Evolutionary conservation across 2,888 invertebrate genomes (phyloP).

Genomic region (Gisinianus flammeolus): DNA sequence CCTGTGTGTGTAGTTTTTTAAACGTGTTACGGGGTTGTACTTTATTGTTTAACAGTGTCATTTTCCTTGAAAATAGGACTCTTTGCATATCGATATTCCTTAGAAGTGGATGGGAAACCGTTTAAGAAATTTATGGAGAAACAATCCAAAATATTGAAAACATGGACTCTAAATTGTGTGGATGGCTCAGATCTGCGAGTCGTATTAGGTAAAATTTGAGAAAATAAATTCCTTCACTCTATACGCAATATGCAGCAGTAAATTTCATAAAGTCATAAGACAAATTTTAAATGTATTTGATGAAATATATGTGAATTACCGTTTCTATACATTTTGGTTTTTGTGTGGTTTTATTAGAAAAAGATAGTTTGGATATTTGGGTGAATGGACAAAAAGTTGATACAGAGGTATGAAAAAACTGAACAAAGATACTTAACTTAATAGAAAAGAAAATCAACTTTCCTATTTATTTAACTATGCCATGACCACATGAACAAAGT

Average conservation of each 20-base stretch:
- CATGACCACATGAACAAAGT: too few relatives aligned
- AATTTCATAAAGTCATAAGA: too few relatives aligned
- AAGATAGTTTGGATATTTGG: conserved; percentile 77
- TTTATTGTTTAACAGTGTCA: too few relatives aligned
- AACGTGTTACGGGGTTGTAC: too few relatives aligned
- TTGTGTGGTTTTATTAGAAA: conserved; percentile 65
- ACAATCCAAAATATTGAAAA: conserved; percentile 75
- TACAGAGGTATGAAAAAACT: conserved; percentile 66
- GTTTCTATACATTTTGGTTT: background rate
- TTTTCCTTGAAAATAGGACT: conserved; percentile 63
- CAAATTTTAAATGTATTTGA: too few relatives aligned
- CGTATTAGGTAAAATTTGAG: conserved; percentile 71
- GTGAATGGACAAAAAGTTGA: conserved; percentile 74
- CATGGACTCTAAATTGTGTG: conserved; percentile 71
- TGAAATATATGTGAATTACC: too few relatives aligned
- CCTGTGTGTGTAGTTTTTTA: too few relatives aligned
- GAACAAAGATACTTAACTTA: background rate
- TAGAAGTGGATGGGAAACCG: conserved; percentile 82
- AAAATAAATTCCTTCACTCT: background rate
- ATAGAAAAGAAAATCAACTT: too few relatives aligned
- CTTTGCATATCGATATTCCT: conserved; percentile 80
- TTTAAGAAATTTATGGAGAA: conserved; percentile 80
- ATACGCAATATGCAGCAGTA: background rate
- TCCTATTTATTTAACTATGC: too few relatives aligned
- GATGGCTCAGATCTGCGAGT: conserved; percentile 69